phyloP scores from a whole-genome alignment of 1,140 invertebrate genomes.

The Pogonus chalceus region DNA sequence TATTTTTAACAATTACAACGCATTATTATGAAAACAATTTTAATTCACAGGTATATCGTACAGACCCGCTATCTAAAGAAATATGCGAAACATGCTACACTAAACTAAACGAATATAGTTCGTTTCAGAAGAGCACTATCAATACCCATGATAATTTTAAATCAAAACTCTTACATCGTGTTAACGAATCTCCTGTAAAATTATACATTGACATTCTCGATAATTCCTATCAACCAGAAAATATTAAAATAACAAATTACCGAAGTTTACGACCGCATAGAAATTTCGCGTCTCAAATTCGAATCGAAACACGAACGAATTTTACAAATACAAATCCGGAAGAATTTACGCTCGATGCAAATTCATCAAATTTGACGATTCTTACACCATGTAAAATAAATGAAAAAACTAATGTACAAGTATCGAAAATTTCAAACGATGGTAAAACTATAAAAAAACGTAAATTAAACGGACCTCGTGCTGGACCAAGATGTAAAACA shows the following conservation, averaged over 20 bases:
- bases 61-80: slow-evolving; percentile 31
- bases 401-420: neutral
- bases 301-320: slow-evolving; percentile 10
- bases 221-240: slow-evolving; percentile 1
- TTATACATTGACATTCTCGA: slow-evolving; percentile 1
- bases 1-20: neutral
- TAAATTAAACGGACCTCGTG: neutral
- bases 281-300: slow-evolving; percentile 2
- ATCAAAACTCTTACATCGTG: slow-evolving; percentile 20
- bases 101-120: slow-evolving; percentile 24
- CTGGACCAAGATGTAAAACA: neutral
- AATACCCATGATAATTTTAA: slow-evolving; percentile 26
- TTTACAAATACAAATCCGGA: neutral
- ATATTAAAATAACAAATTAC: neutral
- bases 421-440: neutral
- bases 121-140: slow-evolving; percentile 26
- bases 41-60: slow-evolving; percentile 29
- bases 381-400: neutral
- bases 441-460: neutral
- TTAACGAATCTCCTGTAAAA: slow-evolving; percentile 11
- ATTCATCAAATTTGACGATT: neutral
- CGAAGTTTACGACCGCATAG: neutral
- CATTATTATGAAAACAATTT: neutral
- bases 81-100: slow-evolving; percentile 29
- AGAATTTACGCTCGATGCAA: neutral